Evolutionary conservation across 1,140 invertebrate genomes (phyloP).

Genomic region (Drosophila punjabiensis): DNA sequence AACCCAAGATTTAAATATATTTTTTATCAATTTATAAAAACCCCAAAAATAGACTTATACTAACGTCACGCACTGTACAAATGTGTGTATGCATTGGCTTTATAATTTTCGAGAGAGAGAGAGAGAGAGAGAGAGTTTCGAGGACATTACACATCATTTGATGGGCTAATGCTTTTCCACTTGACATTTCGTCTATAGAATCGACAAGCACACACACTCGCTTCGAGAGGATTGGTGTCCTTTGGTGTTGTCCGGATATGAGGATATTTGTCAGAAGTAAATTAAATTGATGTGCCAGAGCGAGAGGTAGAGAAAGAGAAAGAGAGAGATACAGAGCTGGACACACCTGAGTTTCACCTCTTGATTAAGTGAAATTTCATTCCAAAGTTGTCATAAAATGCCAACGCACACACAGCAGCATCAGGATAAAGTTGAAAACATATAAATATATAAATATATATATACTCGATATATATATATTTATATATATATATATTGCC

Average conservation of each 20-base stretch:
- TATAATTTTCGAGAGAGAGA: slow-evolving; percentile 31
- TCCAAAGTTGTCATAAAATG: slow-evolving; percentile 48
- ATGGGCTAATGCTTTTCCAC: slow-evolving; percentile 54
- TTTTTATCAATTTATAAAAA: no score
- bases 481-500: not conserved
- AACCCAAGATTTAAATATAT: no score
- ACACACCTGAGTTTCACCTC: slow-evolving; percentile 13
- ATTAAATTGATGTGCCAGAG: slow-evolving; percentile 56
- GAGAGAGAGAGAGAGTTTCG: slow-evolving; percentile 25
- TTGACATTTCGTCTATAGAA: slow-evolving; percentile 42
- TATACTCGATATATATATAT: not conserved
- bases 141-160: slow-evolving; percentile 53
- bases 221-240: not conserved
- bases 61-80: not conserved
- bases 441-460: not conserved
- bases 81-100: slow-evolving; percentile 21
- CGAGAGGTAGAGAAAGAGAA: not conserved
- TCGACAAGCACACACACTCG: slow-evolving; percentile 46
- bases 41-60: no score
- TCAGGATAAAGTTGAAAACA: slow-evolving; percentile 2
- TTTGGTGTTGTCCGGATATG: slow-evolving; percentile 35
- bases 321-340: not conserved
- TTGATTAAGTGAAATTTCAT: slow-evolving; percentile 50
- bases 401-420: slow-evolving; percentile 15
- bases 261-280: slow-evolving; percentile 57